phyloP scores from a whole-genome alignment of 2,797 vertebrate species.

The Sebastes elongatus region DNA sequence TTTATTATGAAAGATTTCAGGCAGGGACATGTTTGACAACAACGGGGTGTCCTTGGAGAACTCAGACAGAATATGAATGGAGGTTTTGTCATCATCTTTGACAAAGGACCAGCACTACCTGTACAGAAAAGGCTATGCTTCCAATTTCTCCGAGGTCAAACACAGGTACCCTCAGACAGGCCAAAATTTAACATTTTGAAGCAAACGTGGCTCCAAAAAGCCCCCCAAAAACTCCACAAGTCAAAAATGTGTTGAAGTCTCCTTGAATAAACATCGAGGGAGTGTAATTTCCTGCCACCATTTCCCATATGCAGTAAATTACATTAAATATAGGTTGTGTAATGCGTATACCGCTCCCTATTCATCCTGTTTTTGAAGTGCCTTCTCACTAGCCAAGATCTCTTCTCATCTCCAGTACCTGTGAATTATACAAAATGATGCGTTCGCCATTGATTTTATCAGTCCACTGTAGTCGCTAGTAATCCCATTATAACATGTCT shows the following conservation, averaged over 20 bases:
- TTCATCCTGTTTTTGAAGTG: conserved; percentile 74
- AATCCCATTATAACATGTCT: conserved; percentile 87
- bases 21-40: conserved; percentile 71
- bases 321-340: conserved; percentile 72
- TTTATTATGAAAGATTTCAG: conserved; percentile 86
- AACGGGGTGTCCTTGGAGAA: conserved; percentile 90
- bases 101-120: conserved; percentile 74
- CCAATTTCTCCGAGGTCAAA: conserved; percentile 59
- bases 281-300: conserved; percentile 28
- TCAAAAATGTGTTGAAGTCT: conserved; percentile 36
- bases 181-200: conserved; percentile 22
- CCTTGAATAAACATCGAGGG: conserved; percentile 16
- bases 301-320: conserved; percentile 59
- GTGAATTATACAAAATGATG: conserved; percentile 84
- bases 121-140: conserved; percentile 39
- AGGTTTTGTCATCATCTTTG: conserved; percentile 73
- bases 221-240: not conserved
- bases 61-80: conserved; percentile 83
- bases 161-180: conserved; percentile 33
- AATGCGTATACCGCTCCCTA: conserved; percentile 56
- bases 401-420: conserved; percentile 79
- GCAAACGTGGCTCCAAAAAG: conserved; percentile 1
- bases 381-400: conserved; percentile 73
- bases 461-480: conserved; percentile 80
- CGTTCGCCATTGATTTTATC: conserved; percentile 80